Evolutionary conservation across 2,797 vertebrate genomes (phyloP), one percentile per base, ranked within the genome.

Genomic region (Bryconaethiops microstoma): DNA sequence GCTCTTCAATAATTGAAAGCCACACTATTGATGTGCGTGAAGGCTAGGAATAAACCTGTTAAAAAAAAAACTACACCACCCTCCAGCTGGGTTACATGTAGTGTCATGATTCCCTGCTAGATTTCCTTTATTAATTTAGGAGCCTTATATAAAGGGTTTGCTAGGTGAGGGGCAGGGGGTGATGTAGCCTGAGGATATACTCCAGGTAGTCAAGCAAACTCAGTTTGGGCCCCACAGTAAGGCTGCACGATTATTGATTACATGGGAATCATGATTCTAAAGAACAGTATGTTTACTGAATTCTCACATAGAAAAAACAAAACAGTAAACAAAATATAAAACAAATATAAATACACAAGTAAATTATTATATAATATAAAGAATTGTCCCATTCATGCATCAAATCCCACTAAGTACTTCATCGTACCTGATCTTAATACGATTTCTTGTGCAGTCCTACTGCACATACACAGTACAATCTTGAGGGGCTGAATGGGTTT

Each of bases 1-100:
- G 50, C 62, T 70, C 74, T 62, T 85, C 73, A 81, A 85, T 85
- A 79, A 84, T 76, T 83, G 78, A 85, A 72, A 67, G 71, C 81
- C 74, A 52, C 42, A 13, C 65, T 82, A 83, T 79, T 83, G 80
- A 85, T 85, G 80, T 60, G 10, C 14, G 50, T 57, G 45, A 63
- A 80, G 69, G 55, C 50, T 71, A 82, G 60, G 57, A 73, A 70
- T 54, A 39, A 63, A 55, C 55, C 54, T 10, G 13, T 35, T 13
- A 2, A 19, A 17, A 76, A 76, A 68, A 68, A 19, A 19, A 55
- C 65, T 29, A 72, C 55, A 69, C 21, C 45, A 75, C 52, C 63
- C 74, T 55, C 77, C 75, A 50, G 62, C 78, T 67, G 64, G 64
- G 67, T 69, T 64, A 80, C 75, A 85, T 23, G 63, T 72, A 29